These are phyloP conservation scores for Pelmatolapia mariae DNA, from an alignment of 2,113 vertebrate species.

Conservation along the genomic window DNA sequence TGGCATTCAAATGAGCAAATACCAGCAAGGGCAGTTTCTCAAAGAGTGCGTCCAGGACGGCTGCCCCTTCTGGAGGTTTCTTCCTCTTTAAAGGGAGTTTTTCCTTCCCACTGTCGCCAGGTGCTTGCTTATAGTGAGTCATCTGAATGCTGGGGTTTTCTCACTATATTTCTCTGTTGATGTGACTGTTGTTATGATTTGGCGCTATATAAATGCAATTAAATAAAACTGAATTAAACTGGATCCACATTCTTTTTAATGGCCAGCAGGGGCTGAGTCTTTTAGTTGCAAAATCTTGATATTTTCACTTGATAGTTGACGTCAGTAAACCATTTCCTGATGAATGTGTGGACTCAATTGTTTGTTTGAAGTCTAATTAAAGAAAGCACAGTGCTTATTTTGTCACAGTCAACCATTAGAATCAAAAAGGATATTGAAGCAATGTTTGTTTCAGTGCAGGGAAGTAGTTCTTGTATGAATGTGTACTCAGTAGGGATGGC, in stretches of 20 bases:
- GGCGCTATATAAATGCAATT: not conserved
- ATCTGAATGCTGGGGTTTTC: not conserved
- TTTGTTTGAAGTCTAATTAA: not conserved
- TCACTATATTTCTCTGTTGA: not conserved
- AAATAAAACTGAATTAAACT: not conserved
- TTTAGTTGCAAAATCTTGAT: not conserved
- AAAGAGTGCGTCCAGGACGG: not conserved
- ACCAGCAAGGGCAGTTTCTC: not conserved
- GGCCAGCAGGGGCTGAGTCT: not conserved
- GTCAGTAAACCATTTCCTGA: not conserved
- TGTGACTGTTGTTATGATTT: not conserved
- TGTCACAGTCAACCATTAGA: not conserved
- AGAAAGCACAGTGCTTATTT: rapidly evolving
- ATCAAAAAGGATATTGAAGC: not conserved
- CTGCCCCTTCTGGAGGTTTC: not conserved
- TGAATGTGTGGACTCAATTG: not conserved
- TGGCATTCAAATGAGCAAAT: rapidly evolving
- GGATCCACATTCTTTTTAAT: not conserved
- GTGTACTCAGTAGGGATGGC: not conserved
- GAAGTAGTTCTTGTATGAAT: not conserved
- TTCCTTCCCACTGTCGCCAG: not conserved
- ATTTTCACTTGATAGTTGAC: not conserved
- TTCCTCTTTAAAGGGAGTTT: not conserved
- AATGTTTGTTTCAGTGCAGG: not conserved
- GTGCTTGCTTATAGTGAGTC: not conserved